Conservation (phyloP, 2,888 invertebrate species). For the Catocala nupta region DNA sequence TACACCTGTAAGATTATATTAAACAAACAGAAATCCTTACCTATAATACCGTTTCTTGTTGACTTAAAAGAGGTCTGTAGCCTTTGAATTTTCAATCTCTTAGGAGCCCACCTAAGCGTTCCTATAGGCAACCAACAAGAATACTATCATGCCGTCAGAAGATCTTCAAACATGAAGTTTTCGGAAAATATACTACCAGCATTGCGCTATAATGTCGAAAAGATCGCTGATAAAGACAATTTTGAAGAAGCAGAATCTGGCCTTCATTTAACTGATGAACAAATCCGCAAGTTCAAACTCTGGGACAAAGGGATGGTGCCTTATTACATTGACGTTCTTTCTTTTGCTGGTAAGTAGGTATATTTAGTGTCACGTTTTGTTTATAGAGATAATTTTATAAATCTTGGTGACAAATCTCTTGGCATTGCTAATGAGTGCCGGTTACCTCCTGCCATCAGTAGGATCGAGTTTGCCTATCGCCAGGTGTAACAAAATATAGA, state of each 20-base stretch:
- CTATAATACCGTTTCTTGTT: too few relatives aligned
- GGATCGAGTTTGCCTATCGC: too few relatives aligned
- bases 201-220: neutral
- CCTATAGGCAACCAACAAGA: conserved; percentile 8
- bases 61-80: too few relatives aligned
- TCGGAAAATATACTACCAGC: neutral
- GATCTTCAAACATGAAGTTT: neutral
- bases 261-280: conserved; percentile 59
- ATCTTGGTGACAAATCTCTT: too few relatives aligned
- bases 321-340: conserved; percentile 73
- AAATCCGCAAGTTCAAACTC: conserved; percentile 69
- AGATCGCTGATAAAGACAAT: too few relatives aligned
- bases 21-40: too few relatives aligned
- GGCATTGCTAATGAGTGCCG: too few relatives aligned
- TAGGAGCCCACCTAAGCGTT: conserved; percentile 12
- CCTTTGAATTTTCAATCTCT: neutral
- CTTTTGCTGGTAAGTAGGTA: conserved; percentile 66
- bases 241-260: conserved; percentile 51
- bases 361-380: too few relatives aligned
- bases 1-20: too few relatives aligned
- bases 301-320: conserved; percentile 73
- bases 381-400: too few relatives aligned
- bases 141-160: conserved; percentile 10
- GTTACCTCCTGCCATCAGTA: too few relatives aligned
- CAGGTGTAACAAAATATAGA: too few relatives aligned